A percentile compares a stretch with the other conserved stretches of the same genome.
These are phyloP conservation scores for Rattus norvegicus DNA, from an alignment of 2,113 vertebrate species.

Conservation along the genomic window GRCr8 NC_086033.1:101631501-101632000, in stretches of 20 bases:
- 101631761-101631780: conserved; percentile 48
- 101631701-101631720: conserved; percentile 53
- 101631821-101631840: neutral
- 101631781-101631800: neutral
- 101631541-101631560: too few species aligned
- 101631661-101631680: too few species aligned
- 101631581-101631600: too few species aligned
- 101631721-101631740: conserved; percentile 65
- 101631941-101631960: neutral
- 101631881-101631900: neutral
- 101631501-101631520: neutral
- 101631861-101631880: neutral
- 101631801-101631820: neutral
- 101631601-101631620: neutral
- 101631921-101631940: neutral
- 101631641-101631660: neutral
- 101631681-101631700: neutral
- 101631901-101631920: neutral
- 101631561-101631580: too few species aligned
- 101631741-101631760: conserved; percentile 59
- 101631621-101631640: neutral
- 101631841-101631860: neutral
- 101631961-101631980: neutral
- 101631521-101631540: neutral
- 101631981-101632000: neutral